A percentile compares a stretch with the other conserved stretches of the same genome.
Evolutionary conservation across 2,888 invertebrate species (phyloP).

Genomic region (Ferdinandea cuprea): DNA sequence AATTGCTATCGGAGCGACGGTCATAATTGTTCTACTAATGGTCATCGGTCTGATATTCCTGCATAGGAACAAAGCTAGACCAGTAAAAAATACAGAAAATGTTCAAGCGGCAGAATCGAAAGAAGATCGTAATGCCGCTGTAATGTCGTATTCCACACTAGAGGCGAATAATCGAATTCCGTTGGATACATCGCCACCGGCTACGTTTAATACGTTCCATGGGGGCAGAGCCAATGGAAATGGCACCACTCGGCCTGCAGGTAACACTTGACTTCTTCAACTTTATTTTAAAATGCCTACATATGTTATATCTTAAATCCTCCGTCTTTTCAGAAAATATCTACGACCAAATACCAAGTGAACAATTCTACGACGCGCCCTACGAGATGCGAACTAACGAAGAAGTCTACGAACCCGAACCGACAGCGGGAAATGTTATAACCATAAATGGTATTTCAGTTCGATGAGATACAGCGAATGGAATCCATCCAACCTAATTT

Average conservation of each 20-base stretch:
- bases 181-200: constrained; percentile 80
- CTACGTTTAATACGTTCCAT: constrained; percentile 83
- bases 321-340: constrained; percentile 82
- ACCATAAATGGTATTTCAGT: constrained; percentile 95
- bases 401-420: constrained; percentile 85
- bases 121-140: constrained; percentile 93
- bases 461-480: constrained; percentile 84
- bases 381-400: constrained; percentile 86
- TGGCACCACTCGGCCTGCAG: constrained; percentile 77
- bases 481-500: constrained; percentile 17
- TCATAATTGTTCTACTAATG: constrained; percentile 90
- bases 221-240: constrained; percentile 76
- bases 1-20: constrained; percentile 92
- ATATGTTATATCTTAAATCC: too few relatives aligned
- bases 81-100: constrained; percentile 94
- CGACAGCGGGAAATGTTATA: constrained; percentile 84
- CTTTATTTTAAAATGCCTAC: too few relatives aligned
- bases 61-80: constrained; percentile 91
- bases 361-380: constrained; percentile 90
- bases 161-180: constrained; percentile 85
- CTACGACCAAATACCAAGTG: constrained; percentile 87
- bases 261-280: too few relatives aligned
- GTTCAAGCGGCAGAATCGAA: constrained; percentile 93
- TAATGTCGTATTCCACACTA: constrained; percentile 93
- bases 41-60: constrained; percentile 91